A percentile compares a stretch with the other conserved stretches of the same genome.
Evolutionary conservation across 2,113 vertebrate genomes (phyloP).

Genomic region (Rostratula benghalensis): DNA sequence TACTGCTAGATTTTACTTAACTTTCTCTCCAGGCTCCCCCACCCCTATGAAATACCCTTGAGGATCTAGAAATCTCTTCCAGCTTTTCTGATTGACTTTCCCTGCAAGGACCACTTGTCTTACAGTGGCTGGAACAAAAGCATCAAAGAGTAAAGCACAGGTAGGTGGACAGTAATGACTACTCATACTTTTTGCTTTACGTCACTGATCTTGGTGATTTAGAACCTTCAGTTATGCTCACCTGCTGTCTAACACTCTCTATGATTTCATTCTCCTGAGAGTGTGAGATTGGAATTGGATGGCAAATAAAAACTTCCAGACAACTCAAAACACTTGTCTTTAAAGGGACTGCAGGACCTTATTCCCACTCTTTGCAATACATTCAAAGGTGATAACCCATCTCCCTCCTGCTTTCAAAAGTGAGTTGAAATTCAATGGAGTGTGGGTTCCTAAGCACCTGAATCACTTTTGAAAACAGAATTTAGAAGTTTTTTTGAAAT

Average conservation of each 20-base stretch:
- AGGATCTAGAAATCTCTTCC: background rate
- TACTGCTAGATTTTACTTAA: background rate
- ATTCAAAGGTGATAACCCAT: background rate
- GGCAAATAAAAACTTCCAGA: background rate
- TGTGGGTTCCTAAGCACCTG: background rate
- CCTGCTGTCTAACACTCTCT: background rate
- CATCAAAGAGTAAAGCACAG: background rate
- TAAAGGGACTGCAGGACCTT: background rate
- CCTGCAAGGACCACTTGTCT: background rate
- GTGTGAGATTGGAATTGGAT: background rate
- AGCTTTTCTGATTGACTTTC: background rate
- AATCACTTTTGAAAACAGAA: background rate
- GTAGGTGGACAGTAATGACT: background rate
- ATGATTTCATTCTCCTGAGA: background rate
- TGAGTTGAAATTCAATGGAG: background rate
- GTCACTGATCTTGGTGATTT: background rate
- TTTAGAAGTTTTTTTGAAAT: background rate
- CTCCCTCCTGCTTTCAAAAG: background rate
- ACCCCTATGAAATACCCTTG: background rate
- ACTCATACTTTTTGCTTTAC: background rate
- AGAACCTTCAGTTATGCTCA: background rate
- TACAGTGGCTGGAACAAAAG: background rate
- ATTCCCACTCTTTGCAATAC: background rate
- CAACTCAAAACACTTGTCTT: background rate
- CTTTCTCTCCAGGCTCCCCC: background rate